These are phyloP conservation scores for Nephrocerus scutellatus DNA, from an alignment of 2,888 invertebrate genomes.

Conservation along the genomic window DNA sequence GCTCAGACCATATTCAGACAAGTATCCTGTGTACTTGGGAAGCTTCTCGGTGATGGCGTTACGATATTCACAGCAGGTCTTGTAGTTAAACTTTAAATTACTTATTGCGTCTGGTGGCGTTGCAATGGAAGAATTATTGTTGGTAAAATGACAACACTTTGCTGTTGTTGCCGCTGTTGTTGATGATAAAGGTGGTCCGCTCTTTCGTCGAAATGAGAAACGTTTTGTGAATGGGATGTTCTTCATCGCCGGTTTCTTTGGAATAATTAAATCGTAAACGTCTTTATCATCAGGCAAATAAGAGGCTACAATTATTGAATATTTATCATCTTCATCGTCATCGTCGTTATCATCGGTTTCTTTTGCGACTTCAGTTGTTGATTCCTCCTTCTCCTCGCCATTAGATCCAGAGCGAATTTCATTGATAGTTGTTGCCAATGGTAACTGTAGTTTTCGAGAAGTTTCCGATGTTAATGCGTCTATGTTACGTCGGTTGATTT, in stretches of 20 bases:
- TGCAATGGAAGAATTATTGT: conserved; percentile 2
- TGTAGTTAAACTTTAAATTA: conserved; percentile 42
- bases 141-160: conserved; percentile 1
- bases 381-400: conserved; percentile 33
- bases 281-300: conserved; percentile 36
- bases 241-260: conserved; percentile 12
- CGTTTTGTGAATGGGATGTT: conserved; percentile 31
- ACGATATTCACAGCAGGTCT: conserved; percentile 47
- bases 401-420: conserved; percentile 36
- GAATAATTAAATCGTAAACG: conserved; percentile 17
- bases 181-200: conserved; percentile 11
- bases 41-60: conserved; percentile 43
- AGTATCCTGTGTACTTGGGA: conserved; percentile 50
- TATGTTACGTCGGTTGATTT: too few species aligned
- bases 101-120: conserved; percentile 9
- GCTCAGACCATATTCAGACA: conserved; percentile 52
- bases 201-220: conserved; percentile 36
- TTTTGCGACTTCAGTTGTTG: conserved; percentile 13
- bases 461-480: too few species aligned
- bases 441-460: too few species aligned
- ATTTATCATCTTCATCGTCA: conserved; percentile 36
- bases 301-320: conserved; percentile 43
- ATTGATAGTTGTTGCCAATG: conserved; percentile 36
- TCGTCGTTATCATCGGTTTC: conserved; percentile 17
- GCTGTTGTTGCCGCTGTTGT: not conserved